These are phyloP conservation scores for Anser brachyrhynchus DNA, from an alignment of 2,113 vertebrate genomes.

Conservation along the genomic window DNA sequence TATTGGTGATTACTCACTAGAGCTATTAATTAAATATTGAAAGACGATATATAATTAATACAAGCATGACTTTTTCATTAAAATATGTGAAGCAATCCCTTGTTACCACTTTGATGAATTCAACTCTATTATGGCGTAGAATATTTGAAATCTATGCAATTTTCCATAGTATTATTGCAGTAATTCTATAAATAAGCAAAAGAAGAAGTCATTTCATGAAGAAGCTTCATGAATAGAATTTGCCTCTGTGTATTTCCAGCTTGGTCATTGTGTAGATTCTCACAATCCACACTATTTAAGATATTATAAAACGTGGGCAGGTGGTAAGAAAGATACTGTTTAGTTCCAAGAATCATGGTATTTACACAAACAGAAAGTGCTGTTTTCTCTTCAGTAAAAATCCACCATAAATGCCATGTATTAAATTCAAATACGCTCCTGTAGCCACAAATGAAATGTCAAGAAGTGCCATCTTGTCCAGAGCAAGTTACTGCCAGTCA, in stretches of 20 bases:
- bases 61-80: conserved; percentile 4
- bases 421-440: neutral
- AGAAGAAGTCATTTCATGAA: neutral
- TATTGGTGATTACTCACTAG: neutral
- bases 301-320: neutral
- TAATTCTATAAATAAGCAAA: conserved; percentile 25
- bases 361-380: neutral
- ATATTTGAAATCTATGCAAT: conserved; percentile 22
- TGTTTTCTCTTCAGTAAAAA: neutral
- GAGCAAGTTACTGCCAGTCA: neutral
- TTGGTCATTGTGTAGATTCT: neutral
- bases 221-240: neutral
- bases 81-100: neutral
- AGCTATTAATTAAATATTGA: conserved; percentile 55
- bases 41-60: conserved; percentile 49
- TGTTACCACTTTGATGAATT: conserved; percentile 25
- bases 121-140: neutral
- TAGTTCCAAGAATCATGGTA: neutral
- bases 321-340: neutral
- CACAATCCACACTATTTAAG: neutral
- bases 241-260: neutral
- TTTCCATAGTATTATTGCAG: neutral
- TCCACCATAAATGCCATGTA: accelerated
- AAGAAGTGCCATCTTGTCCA: neutral
- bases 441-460: neutral